phyloP scores from a whole-genome alignment of 2,113 vertebrate species.

The Anarhynchus alexandrinus region DNA sequence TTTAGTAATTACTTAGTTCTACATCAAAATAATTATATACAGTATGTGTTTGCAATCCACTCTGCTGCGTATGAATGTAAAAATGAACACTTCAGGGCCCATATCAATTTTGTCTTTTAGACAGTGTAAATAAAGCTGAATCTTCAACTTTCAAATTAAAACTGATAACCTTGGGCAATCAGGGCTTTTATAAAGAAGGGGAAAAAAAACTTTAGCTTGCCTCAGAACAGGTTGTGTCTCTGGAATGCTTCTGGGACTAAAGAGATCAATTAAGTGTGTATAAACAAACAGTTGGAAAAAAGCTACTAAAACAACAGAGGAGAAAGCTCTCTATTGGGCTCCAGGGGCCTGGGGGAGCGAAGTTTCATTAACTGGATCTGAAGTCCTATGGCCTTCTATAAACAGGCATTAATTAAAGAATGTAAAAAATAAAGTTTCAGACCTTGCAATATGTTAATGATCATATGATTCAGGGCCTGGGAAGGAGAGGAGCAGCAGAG shows the following conservation, averaged over 20 bases:
- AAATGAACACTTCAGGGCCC: conserved; percentile 79
- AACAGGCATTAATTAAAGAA: conserved; percentile 99
- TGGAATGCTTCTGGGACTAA: conserved; percentile 88
- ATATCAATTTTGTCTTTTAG: conserved; percentile 82
- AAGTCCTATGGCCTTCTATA: conserved; percentile 95
- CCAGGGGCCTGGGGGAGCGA: conserved; percentile 89
- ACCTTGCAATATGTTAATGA: conserved; percentile 99
- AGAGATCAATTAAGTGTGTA: conserved; percentile 98
- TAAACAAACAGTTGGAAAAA: conserved; percentile 93
- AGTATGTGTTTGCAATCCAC: conserved; percentile 73
- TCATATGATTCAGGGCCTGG: conserved; percentile 93
- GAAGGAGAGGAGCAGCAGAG: conserved; percentile 89
- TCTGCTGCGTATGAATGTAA: conserved; percentile 72
- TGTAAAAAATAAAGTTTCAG: conserved; percentile 94
- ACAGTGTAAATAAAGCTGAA: conserved; percentile 86
- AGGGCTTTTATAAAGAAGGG: conserved; percentile 79
- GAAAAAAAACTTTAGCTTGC: conserved; percentile 77
- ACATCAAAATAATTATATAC: conserved; percentile 83
- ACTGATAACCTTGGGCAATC: conserved; percentile 87
- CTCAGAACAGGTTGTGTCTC: conserved; percentile 90
- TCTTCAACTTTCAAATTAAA: conserved; percentile 88
- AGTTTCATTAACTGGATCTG: conserved; percentile 98
- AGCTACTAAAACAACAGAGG: conserved; percentile 91
- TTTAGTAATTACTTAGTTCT: conserved; percentile 84
- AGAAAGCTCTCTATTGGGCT: conserved; percentile 91